Base-by-base conservation (phyloP, 2,888 invertebrate genomes). In the Crioceris asparagi region DNA sequence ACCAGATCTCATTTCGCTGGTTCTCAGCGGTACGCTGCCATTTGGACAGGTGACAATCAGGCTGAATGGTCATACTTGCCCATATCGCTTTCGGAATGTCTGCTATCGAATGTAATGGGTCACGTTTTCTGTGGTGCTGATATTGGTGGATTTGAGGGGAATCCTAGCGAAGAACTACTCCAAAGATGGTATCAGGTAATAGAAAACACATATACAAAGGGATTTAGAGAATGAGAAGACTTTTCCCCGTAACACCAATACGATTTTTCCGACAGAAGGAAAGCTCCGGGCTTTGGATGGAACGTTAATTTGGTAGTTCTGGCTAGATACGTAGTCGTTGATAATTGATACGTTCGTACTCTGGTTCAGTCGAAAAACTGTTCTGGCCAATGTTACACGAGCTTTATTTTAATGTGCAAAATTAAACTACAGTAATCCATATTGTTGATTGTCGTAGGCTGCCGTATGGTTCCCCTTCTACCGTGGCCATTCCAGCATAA, bases 31-130 rank as follows among this genome's bases (percentile, higher is more conserved):
- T 86, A 72, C 53, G 77, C 83, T 0, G 84, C 92, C 1, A 80
- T 94, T 12, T 98, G 97, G 97, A 98, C 96, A 0, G 97, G 97
- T 0, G 97, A 98, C 64, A 98, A 97, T 61, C 68, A 72, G 32
- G 93, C 87, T 0, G 85, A 90, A 16, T 98, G 96, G 96, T 72
- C 75, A 3, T 92, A 92, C 67, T 70, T 98, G 11, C 76, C 79
- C 35, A 75, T 78, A 3, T 79, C 83, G 0, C 75, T 86, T 26
- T 88, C 93, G 1, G 96, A 96, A 94, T 83, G 93, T 50, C 67
- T 98, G 1, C 83, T 47, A 11, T 45, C 48, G 3, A 52, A 81
- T 1, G 66, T 87, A 0, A 73, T 84, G 3, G 97, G 97, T 0
- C 74, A 93, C 48, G 83, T 87, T 1, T 90, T 92, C 66, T 78